These are phyloP conservation scores for Dipodomys ordii DNA, from an alignment of 2,113 vertebrate genomes.

Conservation along the genomic window DNA sequence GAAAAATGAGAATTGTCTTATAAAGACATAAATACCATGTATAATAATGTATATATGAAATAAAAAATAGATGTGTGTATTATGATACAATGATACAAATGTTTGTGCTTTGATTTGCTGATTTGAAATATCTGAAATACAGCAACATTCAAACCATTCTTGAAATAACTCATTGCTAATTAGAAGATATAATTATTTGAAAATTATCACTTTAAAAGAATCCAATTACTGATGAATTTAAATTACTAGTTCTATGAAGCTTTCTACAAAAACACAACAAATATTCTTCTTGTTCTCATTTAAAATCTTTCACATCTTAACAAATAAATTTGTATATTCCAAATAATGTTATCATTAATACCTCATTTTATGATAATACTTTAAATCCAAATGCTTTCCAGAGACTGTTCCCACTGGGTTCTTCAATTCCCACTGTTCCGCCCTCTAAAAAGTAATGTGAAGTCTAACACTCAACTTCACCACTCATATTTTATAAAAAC, in stretches of 20 bases:
- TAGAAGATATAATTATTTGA: neutral
- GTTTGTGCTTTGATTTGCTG: neutral
- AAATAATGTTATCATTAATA: neutral
- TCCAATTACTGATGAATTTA: neutral
- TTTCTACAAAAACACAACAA: neutral
- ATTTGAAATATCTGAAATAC: slow-evolving; percentile 29
- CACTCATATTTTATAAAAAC: too few relatives aligned
- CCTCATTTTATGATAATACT: neutral
- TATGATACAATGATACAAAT: neutral
- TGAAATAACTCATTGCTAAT: neutral
- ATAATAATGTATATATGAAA: neutral
- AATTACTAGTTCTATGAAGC: neutral
- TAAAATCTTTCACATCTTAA: neutral
- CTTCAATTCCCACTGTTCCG: too few relatives aligned
- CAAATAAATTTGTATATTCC: neutral
- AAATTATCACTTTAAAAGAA: neutral
- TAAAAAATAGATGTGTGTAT: too few relatives aligned
- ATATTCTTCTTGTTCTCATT: neutral
- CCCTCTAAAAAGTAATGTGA: too few relatives aligned
- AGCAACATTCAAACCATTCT: neutral
- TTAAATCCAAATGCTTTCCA: neutral
- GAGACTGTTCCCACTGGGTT: neutral
- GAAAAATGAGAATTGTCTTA: neutral
- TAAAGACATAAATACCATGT: neutral
- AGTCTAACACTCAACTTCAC: too few relatives aligned